Evolutionary conservation across 2,888 invertebrate genomes (phyloP), one percentile per base, ranked within the genome.

Genomic region (Muscina levida): DNA sequence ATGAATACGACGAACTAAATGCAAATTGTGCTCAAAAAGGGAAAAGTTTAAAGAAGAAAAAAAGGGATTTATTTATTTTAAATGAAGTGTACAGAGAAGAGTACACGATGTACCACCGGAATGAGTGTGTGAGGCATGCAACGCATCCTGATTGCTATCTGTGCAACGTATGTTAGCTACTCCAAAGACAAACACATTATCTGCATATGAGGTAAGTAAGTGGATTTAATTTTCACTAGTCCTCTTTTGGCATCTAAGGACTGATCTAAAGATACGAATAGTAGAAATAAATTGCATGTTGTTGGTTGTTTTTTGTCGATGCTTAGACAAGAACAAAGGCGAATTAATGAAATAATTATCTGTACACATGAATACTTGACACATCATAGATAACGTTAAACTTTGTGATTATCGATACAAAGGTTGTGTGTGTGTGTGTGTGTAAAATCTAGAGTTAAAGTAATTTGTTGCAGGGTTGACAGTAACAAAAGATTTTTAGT

Each of bases 121-220:
- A 56, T 17, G 22, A 3, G 48, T 48, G 6, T 17, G 53, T 26
- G n/a, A n/a, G 8, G 24, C 22, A 13, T 51, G 37, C 42, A 51
- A 19, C 48, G n/a, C 24, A 67, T 51, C 22, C 39, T 68, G 81
- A 81, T 81, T 72, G 67, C 68, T 70, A 81, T 81, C 81, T 31
- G 31, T 31, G 31, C 31, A 31, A 31, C 31, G 17, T n/a, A 59
- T 62, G 62, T 62, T 22, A 22, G 37, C 42, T 62, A n/a, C 62
- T 22, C 22, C 42, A 10, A 62, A 42, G 31, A 31, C 31, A 5
- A 8, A 62, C 2, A 62, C 24, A 70, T 75, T 13, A 19, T 42
- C n/a, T 42, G n/a, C 44, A 65, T 77, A 56, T 72, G 66, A 74
- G 62, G 37, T 56, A 65, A 65, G 51, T 57, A 57, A 75, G 53